Base-by-base conservation (phyloP, 1,140 invertebrate genomes). In the Drosophila varians region DNA sequence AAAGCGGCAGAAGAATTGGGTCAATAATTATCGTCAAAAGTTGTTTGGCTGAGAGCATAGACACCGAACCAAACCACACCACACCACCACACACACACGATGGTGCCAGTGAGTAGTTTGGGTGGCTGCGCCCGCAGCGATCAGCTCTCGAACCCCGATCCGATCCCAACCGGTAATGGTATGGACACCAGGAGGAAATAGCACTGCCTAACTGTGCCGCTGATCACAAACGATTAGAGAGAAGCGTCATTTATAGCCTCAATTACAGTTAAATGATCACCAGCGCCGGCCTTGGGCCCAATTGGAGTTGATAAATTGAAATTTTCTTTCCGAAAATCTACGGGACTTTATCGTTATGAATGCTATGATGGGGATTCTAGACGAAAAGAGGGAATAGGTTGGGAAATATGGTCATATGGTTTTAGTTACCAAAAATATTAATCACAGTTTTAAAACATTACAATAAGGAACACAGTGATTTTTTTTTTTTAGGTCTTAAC, bases 11-110 rank as follows among this genome's bases (percentile, higher is more conserved):
- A 73, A 73, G 69, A 73, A 73, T 73, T 73, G 48, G 69, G 69
- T 73, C 69, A 73, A 73, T 73, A 69, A 73, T 73, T 73, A 72
- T 73, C 69, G 69, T 62, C 69, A 73, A 72, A 73, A 54, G 68
- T 43, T 62, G 69, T 73, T 73, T 60, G 51, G 48, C 69, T 31
- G 48, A 34, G 49, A 34, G 49, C 69, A 64, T 73, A 73, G 65
- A 69, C 60, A 65, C 49, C 28, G n/a, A n/a, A n/a, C n/a, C n/a
- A n/a, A n/a, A n/a, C n/a, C n/a, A n/a, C n/a, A n/a, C 8, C 1
- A 28, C 26, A 2, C 8, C 23, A 25, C 23, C 23, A 25, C 23
- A 25, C 23, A 28, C 6, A 31, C n/a, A 31, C 28, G 28, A 31
- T 28, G 9, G 28, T 31, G n/a, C n/a, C n/a, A 31, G 28, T 31